Evolutionary conservation across 2,797 vertebrate species (phyloP), one percentile per base, ranked within the genome.

Genomic region (Chelon labrosus): DNA sequence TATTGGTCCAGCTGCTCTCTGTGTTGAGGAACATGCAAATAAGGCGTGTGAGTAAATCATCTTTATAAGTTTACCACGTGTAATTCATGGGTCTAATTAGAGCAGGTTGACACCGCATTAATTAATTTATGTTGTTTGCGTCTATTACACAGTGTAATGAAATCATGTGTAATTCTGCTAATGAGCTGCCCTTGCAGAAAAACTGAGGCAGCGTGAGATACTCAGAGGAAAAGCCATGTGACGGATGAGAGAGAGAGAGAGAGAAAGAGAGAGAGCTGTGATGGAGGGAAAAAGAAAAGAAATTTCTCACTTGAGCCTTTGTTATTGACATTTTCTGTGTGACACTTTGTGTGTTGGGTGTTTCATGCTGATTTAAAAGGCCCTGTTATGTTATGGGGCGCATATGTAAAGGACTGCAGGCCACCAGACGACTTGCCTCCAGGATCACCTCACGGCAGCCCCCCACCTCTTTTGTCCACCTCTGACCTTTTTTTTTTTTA

Each of bases 341-440:
- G 42, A 75, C 42, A 38, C 68, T 57, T 51, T 79, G 37, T 76
- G 55, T 70, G 66, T 49, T 61, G 44, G 25, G 60, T 65, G 61
- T 63, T 73, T 80, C 76, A 68, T 65, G 78, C 75, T 86, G 77
- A 70, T 89, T 88, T 86, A 86, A 77, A 57, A 59, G 80, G 60
- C 49, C 14, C 55, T 47, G 17, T 78, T 81, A 78, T 7, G 56
- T 78, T 81, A 78, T 7, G 56, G 50, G 65, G 47, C 49, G 57
- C 82, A 87, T 85, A 78, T 83, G 69, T 85, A 77, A 87, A 85
- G 74, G 65, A 51, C 70, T 20, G 2, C 83, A 80, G 82, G 84
- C 75, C 66, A 50, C 73, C 82, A 87, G 84, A 84, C 77, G 14
- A 52, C 67, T 70, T 20, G 76, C 78, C 88, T 83, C 77, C 80